A percentile compares a stretch with the other conserved stretches of the same genome.
These are phyloP conservation scores for Trogon surrucura DNA, from an alignment of 2,113 vertebrate species.

Conservation along the genomic window DNA sequence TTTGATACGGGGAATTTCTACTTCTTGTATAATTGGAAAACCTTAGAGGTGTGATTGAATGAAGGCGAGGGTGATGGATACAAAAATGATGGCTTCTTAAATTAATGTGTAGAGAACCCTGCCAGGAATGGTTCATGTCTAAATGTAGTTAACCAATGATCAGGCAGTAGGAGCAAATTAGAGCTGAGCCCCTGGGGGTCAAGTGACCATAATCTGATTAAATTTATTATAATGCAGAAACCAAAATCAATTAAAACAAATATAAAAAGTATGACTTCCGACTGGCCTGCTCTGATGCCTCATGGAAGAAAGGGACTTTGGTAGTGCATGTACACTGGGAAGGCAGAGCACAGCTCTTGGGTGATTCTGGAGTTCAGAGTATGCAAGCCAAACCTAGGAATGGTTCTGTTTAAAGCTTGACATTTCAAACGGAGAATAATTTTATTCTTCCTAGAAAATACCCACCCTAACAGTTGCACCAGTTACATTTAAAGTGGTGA, in stretches of 20 bases:
- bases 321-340: not conserved
- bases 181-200: slow-evolving; percentile 49
- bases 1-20: slow-evolving; percentile 1
- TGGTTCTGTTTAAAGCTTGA: not conserved
- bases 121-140: slow-evolving; percentile 74
- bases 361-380: not conserved
- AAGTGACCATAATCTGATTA: slow-evolving; percentile 70
- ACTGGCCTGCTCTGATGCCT: slow-evolving; percentile 44
- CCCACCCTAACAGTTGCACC: not conserved
- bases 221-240: slow-evolving; percentile 70
- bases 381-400: not conserved
- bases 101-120: slow-evolving; percentile 72
- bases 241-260: slow-evolving; percentile 65
- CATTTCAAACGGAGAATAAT: not conserved
- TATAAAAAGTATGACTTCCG: slow-evolving; percentile 62
- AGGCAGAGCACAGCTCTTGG: not conserved
- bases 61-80: slow-evolving; percentile 53
- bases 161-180: slow-evolving; percentile 65
- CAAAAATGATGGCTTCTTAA: slow-evolving; percentile 70
- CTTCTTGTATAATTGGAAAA: slow-evolving; percentile 36
- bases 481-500: not conserved
- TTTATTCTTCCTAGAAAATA: not conserved
- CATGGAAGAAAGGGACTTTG: not conserved
- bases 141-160: slow-evolving; percentile 59
- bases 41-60: slow-evolving; percentile 65